phyloP scores from a whole-genome alignment of 2,797 vertebrate species.

The Chloroceryle inda region DNA sequence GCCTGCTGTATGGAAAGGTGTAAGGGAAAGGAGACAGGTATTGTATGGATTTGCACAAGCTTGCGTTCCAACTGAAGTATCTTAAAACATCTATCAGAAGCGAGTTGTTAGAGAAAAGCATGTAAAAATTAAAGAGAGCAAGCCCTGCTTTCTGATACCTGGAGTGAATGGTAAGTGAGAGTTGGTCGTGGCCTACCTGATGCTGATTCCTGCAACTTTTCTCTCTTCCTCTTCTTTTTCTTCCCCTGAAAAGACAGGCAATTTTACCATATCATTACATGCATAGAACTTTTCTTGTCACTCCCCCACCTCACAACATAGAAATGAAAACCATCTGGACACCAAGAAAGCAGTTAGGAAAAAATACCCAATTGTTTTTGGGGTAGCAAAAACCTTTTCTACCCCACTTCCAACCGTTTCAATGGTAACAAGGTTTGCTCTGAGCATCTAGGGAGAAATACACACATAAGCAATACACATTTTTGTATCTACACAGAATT shows the following conservation, averaged over 20 bases:
- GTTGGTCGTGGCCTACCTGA: slow-evolving; percentile 84
- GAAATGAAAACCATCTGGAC: background rate
- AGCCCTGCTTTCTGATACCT: background rate
- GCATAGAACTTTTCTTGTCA: background rate
- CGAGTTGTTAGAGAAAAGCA: slow-evolving; percentile 33
- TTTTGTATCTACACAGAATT: slow-evolving; percentile 1
- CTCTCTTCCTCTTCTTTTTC: slow-evolving; percentile 99
- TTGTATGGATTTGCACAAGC: background rate
- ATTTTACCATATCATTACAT: background rate
- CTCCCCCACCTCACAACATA: background rate
- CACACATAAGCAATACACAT: background rate
- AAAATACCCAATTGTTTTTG: background rate
- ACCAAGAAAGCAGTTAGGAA: background rate
- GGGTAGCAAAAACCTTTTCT: background rate
- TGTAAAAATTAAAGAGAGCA: background rate
- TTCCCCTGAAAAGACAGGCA: slow-evolving; percentile 88
- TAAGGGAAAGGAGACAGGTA: background rate
- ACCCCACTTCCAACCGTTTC: background rate
- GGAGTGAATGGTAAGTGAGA: background rate
- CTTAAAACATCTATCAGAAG: slow-evolving; percentile 17
- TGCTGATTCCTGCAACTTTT: slow-evolving; percentile 96
- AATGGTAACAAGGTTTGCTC: background rate
- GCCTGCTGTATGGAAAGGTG: background rate
- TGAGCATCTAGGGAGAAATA: background rate
- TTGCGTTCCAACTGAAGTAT: slow-evolving; percentile 13